Evolutionary conservation across 2,888 invertebrate genomes (phyloP), one percentile per base, ranked within the genome.

Genomic region (Esperia sulphurella): DNA sequence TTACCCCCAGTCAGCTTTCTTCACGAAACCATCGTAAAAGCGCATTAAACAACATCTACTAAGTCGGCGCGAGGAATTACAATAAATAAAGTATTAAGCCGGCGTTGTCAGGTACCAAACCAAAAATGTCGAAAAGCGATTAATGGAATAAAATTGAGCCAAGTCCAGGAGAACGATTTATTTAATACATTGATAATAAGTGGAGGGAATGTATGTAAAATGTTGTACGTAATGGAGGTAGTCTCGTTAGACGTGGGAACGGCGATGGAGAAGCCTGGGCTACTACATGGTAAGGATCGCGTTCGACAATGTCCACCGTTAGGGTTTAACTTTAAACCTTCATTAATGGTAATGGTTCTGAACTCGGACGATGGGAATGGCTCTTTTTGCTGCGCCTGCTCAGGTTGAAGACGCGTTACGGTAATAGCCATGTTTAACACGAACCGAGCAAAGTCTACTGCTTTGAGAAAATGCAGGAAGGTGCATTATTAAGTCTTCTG

Each of bases 211-310:
- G 80, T 80, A 84, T 83, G 80, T 84, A 84, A 84, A 82, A 81
- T 72, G 83, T 72, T 71, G 72, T 66, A 74, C 75, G 84, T 85
- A 88, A 85, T 88, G 79, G 81, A 73, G 79, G 80, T 72, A 80
- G 85, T 71, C 86, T 87, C 75, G 86, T 89, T 89, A 87, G 82
- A 85, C 86, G 86, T 88, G 88, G 89, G 89, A 88, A 87, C 71
- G 61, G 46, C 41, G 74, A 52, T 53, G 61, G 59, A 55, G 63
- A 53, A 53, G 57, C 55, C 63, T 58, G 57, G 55, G 71, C 68
- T 72, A 64, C 70, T 80, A 83, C 83, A 85, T 68, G 83, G 78
- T 74, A 78, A 73, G 72, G 77, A 75, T 75, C 79, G 68, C 71
- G 71, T 65, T 54, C 61, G 74, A 81, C 83, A 79, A 75, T 84